phyloP scores from a whole-genome alignment of 2,888 invertebrate genomes.

The Cyclophora punctaria region DNA sequence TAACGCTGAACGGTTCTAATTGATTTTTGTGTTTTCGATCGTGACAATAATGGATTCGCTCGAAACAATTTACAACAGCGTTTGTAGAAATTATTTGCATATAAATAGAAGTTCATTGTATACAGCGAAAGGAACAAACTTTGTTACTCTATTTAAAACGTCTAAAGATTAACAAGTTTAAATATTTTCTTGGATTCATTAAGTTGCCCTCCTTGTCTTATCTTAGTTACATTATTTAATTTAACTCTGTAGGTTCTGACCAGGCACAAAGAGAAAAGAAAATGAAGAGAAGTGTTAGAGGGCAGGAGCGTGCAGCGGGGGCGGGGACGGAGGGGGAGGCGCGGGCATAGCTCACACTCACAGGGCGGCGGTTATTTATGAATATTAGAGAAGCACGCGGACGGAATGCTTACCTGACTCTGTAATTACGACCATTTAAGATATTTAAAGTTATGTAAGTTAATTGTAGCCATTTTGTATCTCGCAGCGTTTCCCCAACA shows the following conservation, averaged over 20 bases:
- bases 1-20: conserved; percentile 16
- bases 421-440: no score
- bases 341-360: no score
- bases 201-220: conserved; percentile 18
- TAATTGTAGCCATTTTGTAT: no score
- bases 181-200: conserved; percentile 17
- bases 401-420: no score
- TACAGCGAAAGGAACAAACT: background rate
- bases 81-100: background rate
- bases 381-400: no score
- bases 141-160: conserved; percentile 9
- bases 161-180: conserved; percentile 15
- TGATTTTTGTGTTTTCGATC: conserved; percentile 18
- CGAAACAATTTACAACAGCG: background rate
- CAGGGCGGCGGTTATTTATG: no score
- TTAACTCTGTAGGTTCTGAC: conserved; percentile 15
- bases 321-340: no score
- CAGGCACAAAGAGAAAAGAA: conserved; percentile 12
- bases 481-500: no score
- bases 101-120: background rate
- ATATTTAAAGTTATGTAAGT: background rate
- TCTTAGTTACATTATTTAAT: conserved; percentile 17
- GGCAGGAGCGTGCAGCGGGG: no score
- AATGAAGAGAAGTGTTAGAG: conserved; percentile 7
- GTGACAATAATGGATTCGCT: conserved; percentile 9